These are phyloP conservation scores for Salvelinus namaycush DNA, from an alignment of 2,113 vertebrate species.

Conservation along the genomic window DNA sequence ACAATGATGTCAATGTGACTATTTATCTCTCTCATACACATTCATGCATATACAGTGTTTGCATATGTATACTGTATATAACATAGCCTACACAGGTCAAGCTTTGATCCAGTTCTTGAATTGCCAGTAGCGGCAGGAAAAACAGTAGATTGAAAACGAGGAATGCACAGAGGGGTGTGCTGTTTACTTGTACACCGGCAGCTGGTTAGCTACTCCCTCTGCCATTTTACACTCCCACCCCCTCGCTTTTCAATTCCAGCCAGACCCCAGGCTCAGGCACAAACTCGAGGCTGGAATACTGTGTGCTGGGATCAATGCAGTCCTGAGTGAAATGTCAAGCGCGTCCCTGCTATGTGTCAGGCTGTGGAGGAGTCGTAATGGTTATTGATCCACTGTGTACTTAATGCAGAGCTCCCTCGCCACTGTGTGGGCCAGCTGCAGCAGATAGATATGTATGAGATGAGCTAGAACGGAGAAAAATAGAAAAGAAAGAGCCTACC, in stretches of 20 bases:
- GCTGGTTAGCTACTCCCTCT: constrained; percentile 81
- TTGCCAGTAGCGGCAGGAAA: constrained; percentile 83
- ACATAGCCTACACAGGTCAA: constrained; percentile 62
- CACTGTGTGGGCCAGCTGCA: constrained; percentile 88
- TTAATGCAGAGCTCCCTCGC: constrained; percentile 90
- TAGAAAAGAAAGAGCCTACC: constrained; percentile 75
- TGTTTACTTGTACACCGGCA: constrained; percentile 88
- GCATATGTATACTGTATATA: constrained; percentile 16
- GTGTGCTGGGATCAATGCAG: constrained; percentile 94
- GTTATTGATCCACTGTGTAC: constrained; percentile 98
- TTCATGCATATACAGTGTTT: constrained; percentile 29
- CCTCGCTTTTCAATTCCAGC: constrained; percentile 88
- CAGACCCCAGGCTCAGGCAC: constrained; percentile 84
- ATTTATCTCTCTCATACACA: constrained; percentile 52
- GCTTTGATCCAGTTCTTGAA: constrained; percentile 83
- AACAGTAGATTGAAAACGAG: constrained; percentile 83
- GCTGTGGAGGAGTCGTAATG: constrained; percentile 99
- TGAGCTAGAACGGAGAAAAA: constrained; percentile 96
- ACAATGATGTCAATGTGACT: constrained; percentile 86
- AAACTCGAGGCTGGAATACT: constrained; percentile 93
- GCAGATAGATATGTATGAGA: constrained; percentile 91
- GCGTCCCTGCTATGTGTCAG: constrained; percentile 94
- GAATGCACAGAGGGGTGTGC: constrained; percentile 81
- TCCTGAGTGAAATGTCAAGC: constrained; percentile 96
- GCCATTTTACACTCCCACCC: constrained; percentile 61